Evolutionary conservation across 2,888 invertebrate species (phyloP).

Genomic region (Proisotoma minuta): DNA sequence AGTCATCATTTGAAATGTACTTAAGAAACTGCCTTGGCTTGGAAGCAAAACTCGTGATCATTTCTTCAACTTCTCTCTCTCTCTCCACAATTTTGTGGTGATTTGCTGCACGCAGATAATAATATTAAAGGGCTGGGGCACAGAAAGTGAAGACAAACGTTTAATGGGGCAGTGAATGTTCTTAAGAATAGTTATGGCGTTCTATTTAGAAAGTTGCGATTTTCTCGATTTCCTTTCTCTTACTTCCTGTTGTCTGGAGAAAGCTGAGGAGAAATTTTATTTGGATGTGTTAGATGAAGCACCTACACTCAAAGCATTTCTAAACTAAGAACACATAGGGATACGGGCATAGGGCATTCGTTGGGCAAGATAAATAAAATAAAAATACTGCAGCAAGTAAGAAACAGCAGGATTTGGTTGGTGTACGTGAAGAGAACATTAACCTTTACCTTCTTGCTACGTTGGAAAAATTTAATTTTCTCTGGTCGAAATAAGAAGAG

Average conservation of each 20-base stretch:
- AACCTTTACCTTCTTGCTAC: too few relatives aligned
- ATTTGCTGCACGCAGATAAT: conserved; percentile 13
- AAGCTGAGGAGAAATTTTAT: too few relatives aligned
- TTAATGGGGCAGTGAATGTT: conserved; percentile 32
- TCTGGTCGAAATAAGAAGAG: too few relatives aligned
- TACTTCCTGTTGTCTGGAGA: neutral
- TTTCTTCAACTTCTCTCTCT: conserved; percentile 3
- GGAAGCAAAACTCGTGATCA: conserved; percentile 16
- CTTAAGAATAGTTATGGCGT: conserved; percentile 24
- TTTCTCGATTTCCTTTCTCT: neutral
- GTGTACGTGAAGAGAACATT: too few relatives aligned
- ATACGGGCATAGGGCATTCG: too few relatives aligned
- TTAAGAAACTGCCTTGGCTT: conserved; percentile 15
- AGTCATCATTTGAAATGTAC: conserved; percentile 10
- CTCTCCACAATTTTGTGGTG: conserved; percentile 10
- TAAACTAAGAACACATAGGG: too few relatives aligned
- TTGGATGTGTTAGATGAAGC: too few relatives aligned
- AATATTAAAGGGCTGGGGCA: conserved; percentile 5
- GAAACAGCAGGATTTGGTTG: too few relatives aligned
- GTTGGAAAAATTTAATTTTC: too few relatives aligned
- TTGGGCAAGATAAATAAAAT: too few relatives aligned
- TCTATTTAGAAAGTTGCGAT: conserved; percentile 1
- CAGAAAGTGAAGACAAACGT: conserved; percentile 14
- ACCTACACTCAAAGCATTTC: too few relatives aligned
- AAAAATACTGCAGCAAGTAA: too few relatives aligned